phyloP scores from a whole-genome alignment of 2,888 invertebrate genomes.

The Lithophane leautieri region DNA sequence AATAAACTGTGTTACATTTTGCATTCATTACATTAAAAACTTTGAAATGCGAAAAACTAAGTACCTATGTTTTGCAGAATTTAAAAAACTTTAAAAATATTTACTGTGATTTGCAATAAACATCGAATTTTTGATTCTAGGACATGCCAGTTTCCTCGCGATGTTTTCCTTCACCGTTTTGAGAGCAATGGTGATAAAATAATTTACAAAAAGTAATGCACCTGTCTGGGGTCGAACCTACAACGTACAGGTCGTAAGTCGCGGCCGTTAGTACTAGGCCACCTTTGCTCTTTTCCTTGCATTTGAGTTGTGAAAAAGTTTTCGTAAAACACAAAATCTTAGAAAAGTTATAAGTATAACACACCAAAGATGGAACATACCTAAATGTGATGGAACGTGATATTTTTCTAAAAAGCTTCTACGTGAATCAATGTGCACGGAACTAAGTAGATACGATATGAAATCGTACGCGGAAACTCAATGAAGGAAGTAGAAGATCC shows the following conservation, averaged over 20 bases:
- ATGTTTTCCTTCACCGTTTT: too few species aligned
- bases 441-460: constrained; percentile 18
- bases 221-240: too few species aligned
- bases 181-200: too few species aligned
- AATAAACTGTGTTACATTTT: not conserved
- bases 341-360: not conserved
- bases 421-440: constrained; percentile 20
- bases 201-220: too few species aligned
- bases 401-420: constrained; percentile 13
- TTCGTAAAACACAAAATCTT: not conserved
- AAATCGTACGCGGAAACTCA: constrained; percentile 44
- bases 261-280: too few species aligned
- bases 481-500: constrained; percentile 43
- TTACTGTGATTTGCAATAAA: not conserved
- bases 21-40: not conserved
- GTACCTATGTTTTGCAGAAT: not conserved
- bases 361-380: not conserved
- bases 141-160: too few species aligned
- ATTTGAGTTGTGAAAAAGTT: not conserved
- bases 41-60: not conserved
- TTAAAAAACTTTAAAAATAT: not conserved
- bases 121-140: not conserved
- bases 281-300: too few species aligned
- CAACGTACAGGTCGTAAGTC: too few species aligned
- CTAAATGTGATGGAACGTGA: not conserved